Evolutionary conservation across 2,888 invertebrate genomes (phyloP), one percentile per base, ranked within the genome.

Genomic region (Synanthedon vespiformis): DNA sequence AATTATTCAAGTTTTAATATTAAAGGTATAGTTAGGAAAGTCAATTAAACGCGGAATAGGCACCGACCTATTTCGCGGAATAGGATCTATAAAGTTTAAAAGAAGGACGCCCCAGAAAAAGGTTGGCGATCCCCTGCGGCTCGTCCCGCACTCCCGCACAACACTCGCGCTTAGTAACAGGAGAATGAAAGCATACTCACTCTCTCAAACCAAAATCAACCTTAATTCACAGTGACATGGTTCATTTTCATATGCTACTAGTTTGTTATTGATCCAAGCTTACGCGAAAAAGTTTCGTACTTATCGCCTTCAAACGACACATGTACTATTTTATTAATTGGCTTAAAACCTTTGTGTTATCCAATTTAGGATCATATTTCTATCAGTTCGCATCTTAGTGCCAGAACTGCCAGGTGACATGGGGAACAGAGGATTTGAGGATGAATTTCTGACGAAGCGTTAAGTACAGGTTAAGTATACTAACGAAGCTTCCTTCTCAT

Each of bases 261-360:
- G 12, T 61, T 34, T 69, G 72, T 80, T 86, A 86, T 86, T 82
- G 86, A 86, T 86, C 86, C 78, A 62, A 77, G 70, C 80, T 80
- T 73, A 74, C 70, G 80, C 80, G 80, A 84, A 84, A 84, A 85
- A 83, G 76, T 85, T 80, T 69, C 72, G 73, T 78, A 79, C 78
- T 79, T 79, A 80, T 79, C 77, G 76, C 78, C 68, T 77, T 75
- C 74, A 77, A 75, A 71, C 69, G 71, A 74, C 70, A 74, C 67
- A 69, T 70, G 62, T 62, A 72, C 71, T 75, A 71, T 73, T 74
- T 72, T 71, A 78, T 76, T 79, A 77, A 78, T 79, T 79, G 79
- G 71, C 72, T 70, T 65, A 66, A 63, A 56, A 57, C 54, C 48
- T 34, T 44, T n/a, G 2, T 51, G 57, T 57, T 54, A 58, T 49